These are phyloP conservation scores for Perithous albicinctus DNA, from an alignment of 2,888 invertebrate genomes.

Conservation along the genomic window DNA sequence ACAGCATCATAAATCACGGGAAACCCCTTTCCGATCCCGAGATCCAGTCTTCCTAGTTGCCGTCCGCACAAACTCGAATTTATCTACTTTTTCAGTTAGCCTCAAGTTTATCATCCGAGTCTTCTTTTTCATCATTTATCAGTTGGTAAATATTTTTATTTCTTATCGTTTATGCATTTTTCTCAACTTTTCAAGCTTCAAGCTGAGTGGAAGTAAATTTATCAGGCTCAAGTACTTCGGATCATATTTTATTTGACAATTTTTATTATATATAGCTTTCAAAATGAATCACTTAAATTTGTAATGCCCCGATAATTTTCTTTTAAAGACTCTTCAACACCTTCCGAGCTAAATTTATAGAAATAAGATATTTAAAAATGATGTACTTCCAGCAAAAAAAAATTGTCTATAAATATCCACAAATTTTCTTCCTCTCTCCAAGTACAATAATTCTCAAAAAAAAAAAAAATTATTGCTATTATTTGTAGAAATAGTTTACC, in stretches of 20 bases:
- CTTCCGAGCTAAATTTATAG: too few relatives aligned
- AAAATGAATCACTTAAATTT: not conserved
- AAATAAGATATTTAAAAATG: too few relatives aligned
- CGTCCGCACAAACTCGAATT: slow-evolving; percentile 20
- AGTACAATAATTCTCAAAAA: too few relatives aligned
- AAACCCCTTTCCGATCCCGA: slow-evolving; percentile 15
- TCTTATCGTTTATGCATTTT: not conserved
- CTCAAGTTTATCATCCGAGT: not conserved
- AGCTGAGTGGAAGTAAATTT: not conserved
- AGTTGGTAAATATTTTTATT: slow-evolving; percentile 1
- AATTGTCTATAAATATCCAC: too few relatives aligned
- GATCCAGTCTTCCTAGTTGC: slow-evolving; percentile 19
- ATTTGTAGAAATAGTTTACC: too few relatives aligned
- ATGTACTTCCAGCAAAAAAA: too few relatives aligned
- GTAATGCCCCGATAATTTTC: too few relatives aligned
- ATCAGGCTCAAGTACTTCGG: not conserved
- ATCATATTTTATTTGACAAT: not conserved
- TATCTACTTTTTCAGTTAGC: slow-evolving; percentile 12
- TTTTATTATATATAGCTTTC: not conserved
- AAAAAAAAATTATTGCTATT: too few relatives aligned
- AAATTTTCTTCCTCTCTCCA: too few relatives aligned
- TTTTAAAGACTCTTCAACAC: too few relatives aligned
- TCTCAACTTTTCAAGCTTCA: not conserved
- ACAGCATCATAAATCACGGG: slow-evolving; percentile 47
- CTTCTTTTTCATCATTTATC: not conserved